Evolutionary conservation across 2,888 invertebrate species (phyloP).

Genomic region (Gymnoscelis rufifasciata): DNA sequence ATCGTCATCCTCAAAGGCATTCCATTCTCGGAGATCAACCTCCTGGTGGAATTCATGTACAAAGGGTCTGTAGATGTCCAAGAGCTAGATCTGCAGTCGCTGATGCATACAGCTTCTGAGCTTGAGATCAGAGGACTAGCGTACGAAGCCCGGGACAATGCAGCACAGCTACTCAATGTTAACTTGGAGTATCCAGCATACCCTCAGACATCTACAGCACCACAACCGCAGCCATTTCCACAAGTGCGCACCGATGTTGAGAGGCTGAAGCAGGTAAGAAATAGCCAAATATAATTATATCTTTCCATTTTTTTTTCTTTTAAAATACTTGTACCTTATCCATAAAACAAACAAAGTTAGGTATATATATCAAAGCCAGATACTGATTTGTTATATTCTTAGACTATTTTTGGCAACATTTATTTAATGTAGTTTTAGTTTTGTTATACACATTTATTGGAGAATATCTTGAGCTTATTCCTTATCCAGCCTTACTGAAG

Average conservation of each 20-base stretch:
- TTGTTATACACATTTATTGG: too few relatives aligned
- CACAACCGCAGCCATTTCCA: slow-evolving; percentile 35
- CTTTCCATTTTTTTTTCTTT: too few relatives aligned
- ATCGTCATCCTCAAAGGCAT: slow-evolving; percentile 85
- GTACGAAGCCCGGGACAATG: slow-evolving; percentile 78
- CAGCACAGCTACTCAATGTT: slow-evolving; percentile 75
- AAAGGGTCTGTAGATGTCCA: slow-evolving; percentile 84
- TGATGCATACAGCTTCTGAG: slow-evolving; percentile 84
- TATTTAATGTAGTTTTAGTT: too few relatives aligned
- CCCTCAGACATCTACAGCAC: slow-evolving; percentile 49
- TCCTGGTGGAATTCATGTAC: slow-evolving; percentile 85
- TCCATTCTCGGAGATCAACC: slow-evolving; percentile 82
- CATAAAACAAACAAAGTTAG: too few relatives aligned
- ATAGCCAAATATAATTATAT: not conserved
- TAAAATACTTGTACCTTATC: too few relatives aligned
- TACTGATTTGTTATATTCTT: too few relatives aligned
- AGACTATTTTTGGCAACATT: too few relatives aligned
- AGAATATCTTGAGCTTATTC: too few relatives aligned
- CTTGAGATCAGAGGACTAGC: slow-evolving; percentile 83
- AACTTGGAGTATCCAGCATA: slow-evolving; percentile 73
- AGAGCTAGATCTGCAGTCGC: slow-evolving; percentile 79
- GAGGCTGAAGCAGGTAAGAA: slow-evolving; percentile 67
- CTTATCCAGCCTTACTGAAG: too few relatives aligned
- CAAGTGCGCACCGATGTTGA: slow-evolving; percentile 70
- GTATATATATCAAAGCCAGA: too few relatives aligned